phyloP scores from a whole-genome alignment of 2,888 invertebrate species.

The Panorpa germanica region DNA sequence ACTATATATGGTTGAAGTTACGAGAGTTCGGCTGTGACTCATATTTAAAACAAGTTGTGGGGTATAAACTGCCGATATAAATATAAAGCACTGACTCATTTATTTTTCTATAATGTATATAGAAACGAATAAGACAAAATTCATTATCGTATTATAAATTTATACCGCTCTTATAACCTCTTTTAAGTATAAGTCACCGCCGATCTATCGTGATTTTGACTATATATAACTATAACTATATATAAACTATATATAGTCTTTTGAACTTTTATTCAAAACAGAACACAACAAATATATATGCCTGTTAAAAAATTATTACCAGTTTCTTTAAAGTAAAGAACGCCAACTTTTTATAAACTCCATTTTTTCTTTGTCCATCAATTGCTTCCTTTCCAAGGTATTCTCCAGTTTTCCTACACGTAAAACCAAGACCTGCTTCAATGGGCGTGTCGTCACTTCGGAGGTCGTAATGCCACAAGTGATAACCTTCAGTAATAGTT shows the following conservation, averaged over 20 bases:
- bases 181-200: no score
- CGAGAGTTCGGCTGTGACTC: no score
- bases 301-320: slow-evolving; percentile 17
- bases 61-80: no score
- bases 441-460: slow-evolving; percentile 70
- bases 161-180: no score
- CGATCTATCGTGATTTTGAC: no score
- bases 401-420: slow-evolving; percentile 58
- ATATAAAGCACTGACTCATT: no score
- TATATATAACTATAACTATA: no score
- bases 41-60: no score
- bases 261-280: slow-evolving; percentile 1
- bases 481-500: slow-evolving; percentile 38
- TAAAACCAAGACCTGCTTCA: slow-evolving; percentile 62
- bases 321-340: slow-evolving; percentile 49
- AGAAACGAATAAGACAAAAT: no score
- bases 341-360: slow-evolving; percentile 52
- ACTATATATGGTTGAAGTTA: slow-evolving; percentile 5
- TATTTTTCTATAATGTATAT: no score
- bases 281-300: slow-evolving; percentile 2
- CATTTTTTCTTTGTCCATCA: slow-evolving; percentile 40
- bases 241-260: no score
- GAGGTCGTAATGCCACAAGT: slow-evolving; percentile 71
- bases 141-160: no score
- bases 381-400: slow-evolving; percentile 63